Evolutionary conservation across 2,888 invertebrate species (phyloP).

Genomic region (Hypsopygia costalis): DNA sequence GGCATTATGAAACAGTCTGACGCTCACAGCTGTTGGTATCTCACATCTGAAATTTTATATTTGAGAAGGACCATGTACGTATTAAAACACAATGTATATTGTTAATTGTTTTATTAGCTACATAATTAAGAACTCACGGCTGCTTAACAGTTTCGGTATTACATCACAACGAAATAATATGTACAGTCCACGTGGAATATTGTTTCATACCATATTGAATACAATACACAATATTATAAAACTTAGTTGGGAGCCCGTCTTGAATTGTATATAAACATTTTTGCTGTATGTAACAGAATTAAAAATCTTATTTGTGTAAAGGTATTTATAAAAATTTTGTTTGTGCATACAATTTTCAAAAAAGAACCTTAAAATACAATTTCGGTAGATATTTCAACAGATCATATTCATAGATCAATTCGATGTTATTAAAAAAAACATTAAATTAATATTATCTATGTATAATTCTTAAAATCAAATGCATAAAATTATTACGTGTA

Average conservation of each 20-base stretch:
- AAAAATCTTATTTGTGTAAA: no score
- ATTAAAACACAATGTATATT: neutral
- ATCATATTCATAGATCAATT: no score
- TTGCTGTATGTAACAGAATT: no score
- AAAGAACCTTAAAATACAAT: no score
- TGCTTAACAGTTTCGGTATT: conserved; percentile 23
- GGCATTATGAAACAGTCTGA: no score
- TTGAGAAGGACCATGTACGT: no score
- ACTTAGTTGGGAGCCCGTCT: neutral
- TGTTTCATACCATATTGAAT: neutral
- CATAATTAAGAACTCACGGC: conserved; percentile 47
- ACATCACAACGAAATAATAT: conserved; percentile 20
- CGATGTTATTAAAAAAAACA: neutral
- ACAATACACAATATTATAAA: neutral
- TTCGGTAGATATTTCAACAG: no score
- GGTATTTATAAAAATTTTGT: no score
- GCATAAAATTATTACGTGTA: conserved; percentile 12
- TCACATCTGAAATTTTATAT: no score
- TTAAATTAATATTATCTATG: neutral
- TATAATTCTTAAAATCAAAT: neutral
- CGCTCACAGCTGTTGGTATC: no score
- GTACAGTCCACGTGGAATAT: conserved; percentile 26
- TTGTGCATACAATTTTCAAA: no score
- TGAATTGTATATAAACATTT: neutral
- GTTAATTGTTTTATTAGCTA: conserved; percentile 57